Percentiles rank a stretch among this genome's conserved stretches.
These are phyloP conservation scores for Neotoma lepida DNA, from an alignment of 2,113 vertebrate species.

Conservation along the genomic window DNA sequence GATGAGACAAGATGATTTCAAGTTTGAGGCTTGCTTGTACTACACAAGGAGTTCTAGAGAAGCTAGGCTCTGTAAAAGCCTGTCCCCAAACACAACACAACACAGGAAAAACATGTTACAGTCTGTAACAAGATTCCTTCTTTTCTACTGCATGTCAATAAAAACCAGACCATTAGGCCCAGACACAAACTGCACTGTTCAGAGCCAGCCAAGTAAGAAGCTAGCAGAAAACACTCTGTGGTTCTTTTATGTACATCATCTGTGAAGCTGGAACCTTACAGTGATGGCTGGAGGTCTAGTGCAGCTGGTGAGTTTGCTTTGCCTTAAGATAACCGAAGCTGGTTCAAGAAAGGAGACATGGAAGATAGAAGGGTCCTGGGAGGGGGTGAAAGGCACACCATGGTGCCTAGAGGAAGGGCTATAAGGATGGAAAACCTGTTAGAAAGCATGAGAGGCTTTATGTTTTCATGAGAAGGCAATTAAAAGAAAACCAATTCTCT, in stretches of 20 bases:
- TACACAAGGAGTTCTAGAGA: neutral
- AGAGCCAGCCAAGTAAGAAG: constrained; percentile 59
- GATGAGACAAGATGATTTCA: neutral
- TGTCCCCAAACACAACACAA: neutral
- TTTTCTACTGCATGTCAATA: constrained; percentile 63
- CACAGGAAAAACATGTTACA: constrained; percentile 58
- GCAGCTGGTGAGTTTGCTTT: neutral
- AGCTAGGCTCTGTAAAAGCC: neutral
- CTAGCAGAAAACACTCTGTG: neutral
- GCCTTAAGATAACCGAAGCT: neutral
- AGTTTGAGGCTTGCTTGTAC: neutral
- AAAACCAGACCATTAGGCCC: constrained; percentile 70
- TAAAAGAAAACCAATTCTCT: constrained; percentile 19
- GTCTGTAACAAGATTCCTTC: constrained; percentile 33
- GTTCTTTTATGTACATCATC: constrained; percentile 41
- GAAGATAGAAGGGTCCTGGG: neutral
- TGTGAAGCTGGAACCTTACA: neutral
- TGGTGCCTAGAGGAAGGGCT: neutral
- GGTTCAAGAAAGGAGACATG: neutral
- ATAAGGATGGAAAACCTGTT: neutral
- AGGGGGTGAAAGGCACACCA: neutral
- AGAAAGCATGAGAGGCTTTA: neutral
- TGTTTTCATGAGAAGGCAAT: neutral
- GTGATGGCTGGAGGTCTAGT: neutral
- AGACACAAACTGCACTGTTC: constrained; percentile 54